A percentile compares a stretch with the other conserved stretches of the same genome.
These are phyloP conservation scores for Lochmaea crataegi DNA, from an alignment of 2,888 invertebrate species.

Conservation along the genomic window DNA sequence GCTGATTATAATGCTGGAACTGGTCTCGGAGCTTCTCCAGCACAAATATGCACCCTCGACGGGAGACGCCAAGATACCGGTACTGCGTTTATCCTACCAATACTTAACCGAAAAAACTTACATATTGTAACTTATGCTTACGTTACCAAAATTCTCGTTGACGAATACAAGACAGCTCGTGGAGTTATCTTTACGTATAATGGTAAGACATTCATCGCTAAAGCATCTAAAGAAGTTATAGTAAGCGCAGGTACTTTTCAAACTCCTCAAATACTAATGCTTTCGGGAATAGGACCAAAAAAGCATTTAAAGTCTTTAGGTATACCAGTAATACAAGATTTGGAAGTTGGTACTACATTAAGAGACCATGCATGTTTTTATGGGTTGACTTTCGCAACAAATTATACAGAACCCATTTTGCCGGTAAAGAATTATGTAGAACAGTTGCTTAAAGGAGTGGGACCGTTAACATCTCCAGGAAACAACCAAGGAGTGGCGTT, in stretches of 20 bases:
- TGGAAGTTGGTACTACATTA: conserved; percentile 81
- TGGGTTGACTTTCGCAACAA: conserved; percentile 76
- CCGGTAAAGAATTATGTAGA: conserved; percentile 66
- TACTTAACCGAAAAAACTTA: conserved; percentile 73
- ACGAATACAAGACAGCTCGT: conserved; percentile 69
- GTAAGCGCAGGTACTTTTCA: conserved; percentile 83
- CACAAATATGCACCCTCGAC: conserved; percentile 74
- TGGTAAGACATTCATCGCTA: conserved; percentile 66
- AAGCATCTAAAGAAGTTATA: conserved; percentile 79
- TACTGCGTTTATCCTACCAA: conserved; percentile 80
- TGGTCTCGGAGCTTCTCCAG: conserved; percentile 70
- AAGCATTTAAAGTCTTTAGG: conserved; percentile 70
- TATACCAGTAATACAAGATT: conserved; percentile 67
- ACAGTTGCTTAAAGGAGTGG: conserved; percentile 51
- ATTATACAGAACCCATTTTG: conserved; percentile 65
- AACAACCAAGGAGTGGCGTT: conserved; percentile 52
- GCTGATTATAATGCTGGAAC: conserved; percentile 45
- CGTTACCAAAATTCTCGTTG: conserved; percentile 71
- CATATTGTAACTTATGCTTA: conserved; percentile 76
- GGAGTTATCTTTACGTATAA: conserved; percentile 77
- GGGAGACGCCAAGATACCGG: conserved; percentile 81
- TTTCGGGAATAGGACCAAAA: conserved; percentile 81
- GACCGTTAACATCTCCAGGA: conserved; percentile 45
- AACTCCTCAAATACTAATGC: conserved; percentile 84
- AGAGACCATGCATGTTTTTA: conserved; percentile 81